Evolutionary conservation across 2,113 vertebrate species (phyloP), one percentile per base, ranked within the genome.

Genomic region (Polypterus bichir): DNA sequence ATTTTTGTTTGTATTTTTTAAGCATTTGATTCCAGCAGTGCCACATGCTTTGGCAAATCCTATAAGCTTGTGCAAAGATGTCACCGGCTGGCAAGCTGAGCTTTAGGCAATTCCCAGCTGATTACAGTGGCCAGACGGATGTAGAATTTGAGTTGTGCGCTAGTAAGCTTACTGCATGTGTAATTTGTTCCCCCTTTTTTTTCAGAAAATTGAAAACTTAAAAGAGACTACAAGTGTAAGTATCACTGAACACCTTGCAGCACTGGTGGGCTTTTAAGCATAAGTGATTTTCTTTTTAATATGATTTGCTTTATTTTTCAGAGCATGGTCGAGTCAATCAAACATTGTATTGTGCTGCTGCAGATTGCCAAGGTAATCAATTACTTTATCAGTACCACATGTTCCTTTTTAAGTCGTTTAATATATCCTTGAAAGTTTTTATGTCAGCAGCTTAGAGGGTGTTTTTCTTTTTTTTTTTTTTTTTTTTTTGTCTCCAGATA

Each of bases 271-370:
- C 27, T 27, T 27, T 27, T 27, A 1, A 27, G 27, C 27, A 27
- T 27, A 27, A 27, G 27, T 27, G 27, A 27, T 27, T 27, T 27
- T 27, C 27, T 27, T 27, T 27, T 27, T 27, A 27, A 46, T 11
- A 59, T 48, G 67, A 3, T 75, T 27, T 65, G 11, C 58, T 73
- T 60, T 68, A 64, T 83, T 76, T 79, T 65, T 61, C 82, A 99
- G 96, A 93, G 87, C 87, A 98, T 99, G 96, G 92, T 99, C 88
- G 96, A 99, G 75, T 99, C 96, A 82, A 97, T 99, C 87, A 99
- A 99, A 81, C 96, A 99, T 82, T 99, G 96, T 85, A 99, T 99
- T 77, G 96, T 98, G 74, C 88, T 99, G 76, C 93, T 99, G 76
- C 96, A 99, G 79, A 99, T 99, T 76, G 96, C 96, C 81, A 99